Conservation (phyloP, 23 tunicate genomes). For the Pegea sp. region DNA sequence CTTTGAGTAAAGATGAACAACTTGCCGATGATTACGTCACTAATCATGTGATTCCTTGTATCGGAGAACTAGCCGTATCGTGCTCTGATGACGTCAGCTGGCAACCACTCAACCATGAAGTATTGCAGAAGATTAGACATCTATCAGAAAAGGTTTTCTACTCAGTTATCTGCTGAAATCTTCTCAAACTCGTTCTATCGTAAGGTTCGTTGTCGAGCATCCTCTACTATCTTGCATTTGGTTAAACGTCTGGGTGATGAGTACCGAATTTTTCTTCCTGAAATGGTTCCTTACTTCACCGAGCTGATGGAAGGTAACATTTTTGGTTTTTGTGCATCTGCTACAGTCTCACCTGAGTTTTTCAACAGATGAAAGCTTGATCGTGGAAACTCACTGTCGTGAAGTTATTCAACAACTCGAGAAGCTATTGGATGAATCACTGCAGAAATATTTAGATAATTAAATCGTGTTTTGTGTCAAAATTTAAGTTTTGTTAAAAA, state of each 20-base stretch:
- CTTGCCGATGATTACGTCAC: conserved; percentile 8
- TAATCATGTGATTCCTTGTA: conserved; percentile 27
- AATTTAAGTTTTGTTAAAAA: no score
- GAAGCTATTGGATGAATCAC: conserved; percentile 35
- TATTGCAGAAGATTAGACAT: conserved; percentile 52
- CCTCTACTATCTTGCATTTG: conserved; percentile 19
- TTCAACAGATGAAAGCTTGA: conserved; percentile 21
- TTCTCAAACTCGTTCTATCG: not conserved
- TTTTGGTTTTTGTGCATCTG: not conserved
- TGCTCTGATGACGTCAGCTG: conserved; percentile 30
- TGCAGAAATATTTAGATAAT: conserved; percentile 73
- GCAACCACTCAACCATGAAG: conserved; percentile 50
- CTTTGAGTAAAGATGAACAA: conserved; percentile 1
- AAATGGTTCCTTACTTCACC: conserved; percentile 63
- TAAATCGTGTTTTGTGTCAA: no score
- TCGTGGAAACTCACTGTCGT: conserved; percentile 39
- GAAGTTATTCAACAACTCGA: conserved; percentile 22
- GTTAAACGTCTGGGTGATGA: conserved; percentile 52
- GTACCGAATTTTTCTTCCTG: conserved; percentile 43
- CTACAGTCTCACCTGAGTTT: not conserved
- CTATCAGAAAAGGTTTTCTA: conserved; percentile 10
- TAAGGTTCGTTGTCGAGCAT: conserved; percentile 47
- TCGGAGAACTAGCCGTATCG: conserved; percentile 39
- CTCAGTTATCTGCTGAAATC: not conserved
- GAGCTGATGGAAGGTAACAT: conserved; percentile 73